Evolutionary conservation across 2,113 vertebrate genomes (phyloP), one percentile per base, ranked within the genome.

Genomic region (Atlantisia rogersi): DNA sequence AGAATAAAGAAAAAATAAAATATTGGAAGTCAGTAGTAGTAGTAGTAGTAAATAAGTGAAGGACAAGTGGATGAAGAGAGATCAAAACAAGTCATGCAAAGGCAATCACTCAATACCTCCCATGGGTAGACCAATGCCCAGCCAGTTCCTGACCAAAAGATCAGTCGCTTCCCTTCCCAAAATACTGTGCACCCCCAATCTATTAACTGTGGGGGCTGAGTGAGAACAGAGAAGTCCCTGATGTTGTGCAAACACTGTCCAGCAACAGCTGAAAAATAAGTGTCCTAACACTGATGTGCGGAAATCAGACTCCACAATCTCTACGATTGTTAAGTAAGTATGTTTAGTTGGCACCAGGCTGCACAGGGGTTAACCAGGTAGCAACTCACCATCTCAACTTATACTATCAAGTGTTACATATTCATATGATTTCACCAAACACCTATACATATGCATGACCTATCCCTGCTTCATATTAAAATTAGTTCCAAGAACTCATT

Each of bases 121-220:
- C 4, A 10, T 8, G 17, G n/a, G n/a, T n/a, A n/a, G 12, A 59
- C 5, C 0, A 0, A 28, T 52, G 25, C 3, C 40, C 9, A 63
- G 11, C 6, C 11, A 46, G 9, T 13, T 60, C 12, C 39, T 59
- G 15, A 83, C 11, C 13, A 84, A 85, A 87, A 52, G 50, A 40
- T 62, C 6, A 3, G 2, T 29, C 69, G 15, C 68, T 16, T 70
- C 20, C 3, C 4, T 37, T 78, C 26, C 11, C 13, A 44, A 67
- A 58, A 3, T 35, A 10, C 12, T 73, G 11, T 2, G 1, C 15
- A 56, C 1, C 0, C 5, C 14, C 8, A 32, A 11, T 32, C 12
- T 37, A 20, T 29, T 60, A 10, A 40, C 4, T 35, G 1, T 26
- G 6, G 13, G 4, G 15, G 12, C 5, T 59, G 16, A 75, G 26